Evolutionary conservation across 2,888 invertebrate genomes (phyloP).

Genomic region (Trichogramma evanescens): DNA sequence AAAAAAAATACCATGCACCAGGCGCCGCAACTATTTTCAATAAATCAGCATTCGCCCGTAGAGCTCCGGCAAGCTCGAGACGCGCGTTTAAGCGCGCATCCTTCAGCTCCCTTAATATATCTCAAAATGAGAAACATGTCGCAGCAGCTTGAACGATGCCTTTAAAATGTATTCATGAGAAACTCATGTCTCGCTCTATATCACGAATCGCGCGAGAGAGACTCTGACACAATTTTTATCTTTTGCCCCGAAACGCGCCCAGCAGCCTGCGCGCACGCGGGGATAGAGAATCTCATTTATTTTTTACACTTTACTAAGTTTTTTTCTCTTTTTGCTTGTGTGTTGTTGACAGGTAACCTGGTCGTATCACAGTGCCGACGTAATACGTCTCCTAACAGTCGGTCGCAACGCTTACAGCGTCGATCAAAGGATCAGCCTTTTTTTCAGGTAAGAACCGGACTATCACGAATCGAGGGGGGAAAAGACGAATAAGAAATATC

Average conservation of each 20-base stretch:
- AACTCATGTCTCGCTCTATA: not conserved
- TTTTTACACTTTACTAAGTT: not conserved
- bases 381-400: constrained; percentile 55
- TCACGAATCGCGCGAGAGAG: constrained; percentile 4
- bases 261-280: not conserved
- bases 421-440: constrained; percentile 54
- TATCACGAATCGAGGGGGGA: not conserved
- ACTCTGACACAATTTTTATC: no score
- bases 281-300: not conserved
- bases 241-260: no score
- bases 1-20: not conserved
- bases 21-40: constrained; percentile 9
- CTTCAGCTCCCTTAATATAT: not conserved
- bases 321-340: no score
- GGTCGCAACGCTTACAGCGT: constrained; percentile 54
- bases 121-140: constrained; percentile 6
- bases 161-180: constrained; percentile 17
- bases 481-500: no score
- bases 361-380: constrained; percentile 54
- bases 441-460: constrained; percentile 49
- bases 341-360: constrained; percentile 53
- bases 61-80: not conserved
- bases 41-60: constrained; percentile 1
- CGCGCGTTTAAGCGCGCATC: not conserved
- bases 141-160: constrained; percentile 4